Evolutionary conservation across 2,888 invertebrate genomes (phyloP).

Genomic region (Busseola fusca): DNA sequence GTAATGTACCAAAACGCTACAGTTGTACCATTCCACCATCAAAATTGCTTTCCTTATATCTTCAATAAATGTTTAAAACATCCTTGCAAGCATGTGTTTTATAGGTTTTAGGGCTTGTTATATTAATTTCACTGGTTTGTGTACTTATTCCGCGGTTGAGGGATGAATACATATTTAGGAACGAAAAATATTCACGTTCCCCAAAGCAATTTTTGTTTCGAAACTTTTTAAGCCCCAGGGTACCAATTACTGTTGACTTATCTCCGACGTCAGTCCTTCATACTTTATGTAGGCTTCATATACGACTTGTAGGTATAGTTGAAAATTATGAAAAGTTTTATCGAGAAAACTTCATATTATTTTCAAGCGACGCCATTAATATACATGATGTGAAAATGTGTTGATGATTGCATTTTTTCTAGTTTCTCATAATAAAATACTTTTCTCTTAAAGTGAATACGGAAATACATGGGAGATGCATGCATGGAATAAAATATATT

Average conservation of each 20-base stretch:
- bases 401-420: conserved; percentile 44
- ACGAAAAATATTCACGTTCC: conserved; percentile 16
- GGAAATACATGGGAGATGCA: conserved; percentile 23
- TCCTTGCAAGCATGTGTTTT: conserved; percentile 87
- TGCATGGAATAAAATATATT: conserved; percentile 38
- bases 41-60: conserved; percentile 86
- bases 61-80: conserved; percentile 87
- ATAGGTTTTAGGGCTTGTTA: conserved; percentile 85
- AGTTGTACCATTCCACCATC: conserved; percentile 82
- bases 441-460: conserved; percentile 3
- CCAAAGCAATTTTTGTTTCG: conserved; percentile 26
- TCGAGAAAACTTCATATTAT: conserved; percentile 19
- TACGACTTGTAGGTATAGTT: not conserved
- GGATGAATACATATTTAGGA: conserved; percentile 54
- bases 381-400: conserved; percentile 39
- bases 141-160: conserved; percentile 61
- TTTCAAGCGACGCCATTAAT: conserved; percentile 17
- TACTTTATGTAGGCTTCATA: conserved; percentile 1
- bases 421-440: conserved; percentile 46
- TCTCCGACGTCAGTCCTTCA: not conserved
- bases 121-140: conserved; percentile 82
- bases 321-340: not conserved
- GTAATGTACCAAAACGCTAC: conserved; percentile 78
- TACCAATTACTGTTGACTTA: not conserved
- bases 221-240: not conserved